Base-by-base conservation (phyloP, 1,140 invertebrate species). In the Phymastichus coffea region DNA sequence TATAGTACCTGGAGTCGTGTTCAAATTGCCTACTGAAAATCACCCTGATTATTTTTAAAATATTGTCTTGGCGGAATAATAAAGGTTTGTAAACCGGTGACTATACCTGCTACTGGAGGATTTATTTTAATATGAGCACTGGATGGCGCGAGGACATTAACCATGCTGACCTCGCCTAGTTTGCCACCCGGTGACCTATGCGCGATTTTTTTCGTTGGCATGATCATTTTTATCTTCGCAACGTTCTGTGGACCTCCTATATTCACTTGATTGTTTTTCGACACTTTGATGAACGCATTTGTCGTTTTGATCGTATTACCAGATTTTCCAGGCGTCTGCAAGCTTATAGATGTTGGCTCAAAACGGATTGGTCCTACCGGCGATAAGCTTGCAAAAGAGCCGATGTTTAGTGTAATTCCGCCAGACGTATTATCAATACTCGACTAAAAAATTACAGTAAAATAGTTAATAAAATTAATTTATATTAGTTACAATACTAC, bases 401-500 rank as follows among this genome's bases (percentile, higher is more conserved):
- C 80, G 17, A 81, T 80, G 44, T 81, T 81, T n/a, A 81, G 63
- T 0, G 79, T 81, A 53, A 81, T 79, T 19, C 79, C 77, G 15
- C 76, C 75, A 23, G 67, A 63, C 8, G 66, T 66, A 53, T 68
- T 66, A 22, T 66, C 71, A 0, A 69, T n/a, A 25, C 65, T 70
- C 40, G 23, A 7, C 14, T 3, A 53, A 26, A 53, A 10, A 53
- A 53, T 48, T 48, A 38, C 33, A 47, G n/a, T 22, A 28, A 43
- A 55, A 4, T 44, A 43, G 8, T 25, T 20, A 41, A 17, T 17
- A 22, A 49, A 12, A 35, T 20, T 49, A 6, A 33, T n/a, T n/a
- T n/a, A n/a, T n/a, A n/a, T n/a, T n/a, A n/a, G n/a, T n/a, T 38
- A 6, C 63, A 20, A 40, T 63, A 22, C 23, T 44, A 65, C 2